phyloP scores from a whole-genome alignment of 2,797 vertebrate genomes.

The Heterohyrax brucei region DNA sequence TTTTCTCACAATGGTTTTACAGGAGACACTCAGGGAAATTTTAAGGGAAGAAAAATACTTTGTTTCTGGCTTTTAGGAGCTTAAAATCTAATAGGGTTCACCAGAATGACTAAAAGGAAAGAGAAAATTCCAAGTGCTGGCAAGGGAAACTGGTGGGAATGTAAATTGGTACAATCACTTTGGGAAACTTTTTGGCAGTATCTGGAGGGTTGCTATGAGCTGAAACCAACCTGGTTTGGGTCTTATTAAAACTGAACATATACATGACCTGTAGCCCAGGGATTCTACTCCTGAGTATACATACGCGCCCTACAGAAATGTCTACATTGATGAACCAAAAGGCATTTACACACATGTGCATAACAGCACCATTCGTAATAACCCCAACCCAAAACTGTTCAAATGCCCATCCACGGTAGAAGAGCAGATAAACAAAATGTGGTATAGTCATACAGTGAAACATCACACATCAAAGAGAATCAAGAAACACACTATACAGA shows the following conservation, averaged over 20 bases:
- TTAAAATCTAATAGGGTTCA: not conserved
- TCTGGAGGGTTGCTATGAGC: too few relatives aligned
- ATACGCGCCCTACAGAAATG: not conserved
- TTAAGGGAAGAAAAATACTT: slow-evolving; percentile 45
- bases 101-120: slow-evolving; percentile 35
- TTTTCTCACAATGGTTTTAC: slow-evolving; percentile 2
- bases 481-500: not conserved
- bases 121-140: not conserved
- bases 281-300: not conserved
- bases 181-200: not conserved
- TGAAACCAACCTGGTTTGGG: not conserved
- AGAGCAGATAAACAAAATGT: not conserved
- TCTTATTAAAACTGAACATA: not conserved
- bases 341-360: not conserved
- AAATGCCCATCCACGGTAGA: slow-evolving; percentile 18
- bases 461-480: not conserved
- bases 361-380: not conserved
- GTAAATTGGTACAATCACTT: not conserved
- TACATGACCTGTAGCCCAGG: not conserved
- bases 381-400: not conserved
- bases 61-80: slow-evolving; percentile 36
- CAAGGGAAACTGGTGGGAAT: not conserved
- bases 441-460: not conserved
- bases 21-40: slow-evolving; percentile 21
- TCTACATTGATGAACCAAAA: not conserved